Conservation (phyloP, 2,888 invertebrate species). For the Neelides folsomi region DNA sequence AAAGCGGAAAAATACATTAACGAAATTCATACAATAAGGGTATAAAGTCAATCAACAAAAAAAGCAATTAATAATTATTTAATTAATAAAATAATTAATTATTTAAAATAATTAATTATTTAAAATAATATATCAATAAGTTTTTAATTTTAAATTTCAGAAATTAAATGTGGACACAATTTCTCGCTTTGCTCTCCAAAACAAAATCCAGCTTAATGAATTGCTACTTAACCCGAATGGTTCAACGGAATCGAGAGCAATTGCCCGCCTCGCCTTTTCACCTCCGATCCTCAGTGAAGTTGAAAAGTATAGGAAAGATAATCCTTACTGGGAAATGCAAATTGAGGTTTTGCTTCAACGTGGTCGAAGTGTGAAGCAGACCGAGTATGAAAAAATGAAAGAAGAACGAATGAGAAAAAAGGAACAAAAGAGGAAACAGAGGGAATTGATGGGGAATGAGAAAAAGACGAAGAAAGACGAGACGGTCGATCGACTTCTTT, state of each 20-base stretch:
- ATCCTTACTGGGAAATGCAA: conserved; percentile 31
- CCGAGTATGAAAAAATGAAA: conserved; percentile 14
- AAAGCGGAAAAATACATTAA: conserved; percentile 22
- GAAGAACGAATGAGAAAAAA: not conserved
- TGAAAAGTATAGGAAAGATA: conserved; percentile 16
- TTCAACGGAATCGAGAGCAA: conserved; percentile 13
- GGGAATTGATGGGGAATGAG: not conserved
- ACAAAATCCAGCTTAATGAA: conserved; percentile 9
- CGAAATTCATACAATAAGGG: conserved; percentile 25
- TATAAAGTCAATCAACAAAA: too few relatives aligned
- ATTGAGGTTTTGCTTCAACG: conserved; percentile 24
- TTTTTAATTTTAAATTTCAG: conserved; percentile 10
- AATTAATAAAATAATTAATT: too few relatives aligned
- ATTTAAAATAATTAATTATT: too few relatives aligned
- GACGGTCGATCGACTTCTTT: too few relatives aligned
- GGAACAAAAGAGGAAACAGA: not conserved
- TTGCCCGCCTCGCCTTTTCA: conserved; percentile 20
- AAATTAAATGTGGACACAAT: conserved; percentile 24
- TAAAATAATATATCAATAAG: not conserved
- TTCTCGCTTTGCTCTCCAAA: conserved; percentile 18
- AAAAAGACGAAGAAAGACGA: not conserved
- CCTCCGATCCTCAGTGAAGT: conserved; percentile 17
- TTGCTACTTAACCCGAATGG: conserved; percentile 12
- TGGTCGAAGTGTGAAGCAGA: conserved; percentile 6
- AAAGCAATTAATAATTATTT: too few relatives aligned